Evolutionary conservation across 1,140 invertebrate genomes (phyloP), one percentile per base, ranked within the genome.

Genomic region (Drosophila virilis): DNA sequence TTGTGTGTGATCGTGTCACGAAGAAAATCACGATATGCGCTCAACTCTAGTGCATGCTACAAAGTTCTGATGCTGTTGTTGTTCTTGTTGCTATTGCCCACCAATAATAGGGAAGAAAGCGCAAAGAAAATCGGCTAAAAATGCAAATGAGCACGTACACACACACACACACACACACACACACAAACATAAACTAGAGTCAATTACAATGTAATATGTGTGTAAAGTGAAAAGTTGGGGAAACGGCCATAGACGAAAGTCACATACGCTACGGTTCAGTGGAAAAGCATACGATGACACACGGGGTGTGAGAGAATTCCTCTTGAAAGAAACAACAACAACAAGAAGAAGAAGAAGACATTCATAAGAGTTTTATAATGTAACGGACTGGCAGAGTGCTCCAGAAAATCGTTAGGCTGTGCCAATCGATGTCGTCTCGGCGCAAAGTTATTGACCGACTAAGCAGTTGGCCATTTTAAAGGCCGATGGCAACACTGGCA

Each of bases 71-170:
- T 48, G 33, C 12, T 55, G 12, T 33, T 42, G 42, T 37, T 74
- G 32, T 43, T 42, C 37, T 37, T 65, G 32, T 43, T 50, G 60
- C 35, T 52, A 67, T 66, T 76, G 61, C 40, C 57, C 60, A 74
- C 51, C 66, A 55, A 69, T 86, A 71, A 88, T 74, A 70, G 61
- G 80, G 69, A 88, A 83, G 80, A 89, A 88, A 88, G 77, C 76
- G 62, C 60, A 88, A 79, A 80, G 69, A 79, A 74, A 68, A 89
- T 76, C 79, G 78, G 62, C 81, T 77, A 64, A 88, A 86, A 83
- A 88, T 83, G 83, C 83, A 88, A 88, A 88, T 89, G 75, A 66
- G 83, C 83, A 86, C 84, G 83, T 88, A 67, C 76, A 82, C 66
- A 68, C 62, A 77, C 55, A 52, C 15, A 17, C 12, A 64, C 42